Conservation (phyloP, 2,113 vertebrate species). For the Amphiprion ocellaris region DNA sequence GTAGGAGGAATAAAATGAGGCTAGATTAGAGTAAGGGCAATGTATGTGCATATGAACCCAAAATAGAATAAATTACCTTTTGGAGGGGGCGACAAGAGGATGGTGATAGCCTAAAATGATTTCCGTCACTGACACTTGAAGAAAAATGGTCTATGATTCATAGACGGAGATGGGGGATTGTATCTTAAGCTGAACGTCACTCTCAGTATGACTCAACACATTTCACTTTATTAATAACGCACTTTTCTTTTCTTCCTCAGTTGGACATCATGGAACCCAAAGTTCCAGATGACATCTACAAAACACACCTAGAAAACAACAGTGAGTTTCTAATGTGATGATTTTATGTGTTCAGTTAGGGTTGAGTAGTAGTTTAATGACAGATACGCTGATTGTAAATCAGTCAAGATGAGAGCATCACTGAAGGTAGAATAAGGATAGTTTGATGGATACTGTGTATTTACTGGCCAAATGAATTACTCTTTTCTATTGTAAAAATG, state of each 20-base stretch:
- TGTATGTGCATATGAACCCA: too few relatives aligned
- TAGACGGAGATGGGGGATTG: not conserved
- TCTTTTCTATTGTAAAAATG: not conserved
- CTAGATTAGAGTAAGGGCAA: too few relatives aligned
- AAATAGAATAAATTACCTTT: not conserved
- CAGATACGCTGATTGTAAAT: not conserved
- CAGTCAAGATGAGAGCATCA: not conserved
- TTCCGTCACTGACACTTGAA: not conserved
- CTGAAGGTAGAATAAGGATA: not conserved
- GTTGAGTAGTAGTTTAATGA: too few relatives aligned
- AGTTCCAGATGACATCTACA: constrained; percentile 99
- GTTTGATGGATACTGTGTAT: not conserved
- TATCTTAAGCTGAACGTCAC: not conserved
- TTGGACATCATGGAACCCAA: constrained; percentile 99
- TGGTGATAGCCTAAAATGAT: not conserved
- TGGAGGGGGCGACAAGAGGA: not conserved
- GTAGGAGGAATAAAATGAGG: too few relatives aligned
- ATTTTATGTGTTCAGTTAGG: not conserved
- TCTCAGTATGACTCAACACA: constrained; percentile 5
- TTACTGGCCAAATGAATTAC: not conserved
- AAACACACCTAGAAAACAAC: constrained; percentile 99
- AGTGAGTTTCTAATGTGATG: constrained; percentile 82
- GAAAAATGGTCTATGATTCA: not conserved
- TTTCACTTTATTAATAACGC: constrained; percentile 17
- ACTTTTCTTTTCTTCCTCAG: constrained; percentile 74